Base-by-base conservation (phyloP, 2,113 vertebrate genomes). In the Sprattus sprattus region DNA sequence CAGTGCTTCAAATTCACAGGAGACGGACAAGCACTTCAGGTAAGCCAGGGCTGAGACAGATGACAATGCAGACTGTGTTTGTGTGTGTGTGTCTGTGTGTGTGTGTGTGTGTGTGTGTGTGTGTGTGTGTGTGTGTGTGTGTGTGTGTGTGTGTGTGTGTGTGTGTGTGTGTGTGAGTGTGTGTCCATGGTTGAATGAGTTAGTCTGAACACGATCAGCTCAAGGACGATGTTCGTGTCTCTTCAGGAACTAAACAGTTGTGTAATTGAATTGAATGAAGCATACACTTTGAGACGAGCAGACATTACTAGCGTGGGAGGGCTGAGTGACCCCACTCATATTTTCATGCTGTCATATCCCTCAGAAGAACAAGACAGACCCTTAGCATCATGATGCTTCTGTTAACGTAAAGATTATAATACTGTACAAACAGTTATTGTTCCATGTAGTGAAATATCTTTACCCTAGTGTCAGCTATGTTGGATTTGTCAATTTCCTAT, bases 11-110 rank as follows among this genome's bases (percentile, higher is more conserved):
- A 94, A 87, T 96, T 95, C 90, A 95, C 95, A 0, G 93, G 93
- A 64, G 97, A 97, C 0, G 96, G 96, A 47, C 97, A 97, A 45
- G 95, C 95, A 0, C 93, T 97, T 85, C 96, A 97, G 95, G 96
- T 97, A 6, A 82, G 90, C 0, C 71, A 16, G 4, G 13, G 11
- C 28, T 25, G 4, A 64, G 4, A 64, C 20, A 64, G 11, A 78
- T 13, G 22, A 28, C 64, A 78, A 78, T 1, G 15, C 13, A 78
- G 28, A 39, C 9, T 78, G 28, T 28, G 71, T 13, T 6, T 78
- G 28, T 78, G 32, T 78, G 71, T 78, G 28, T 57, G 67, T 75
- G 25, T 75, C 7, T 75, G 67, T 75, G 25, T 75, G 67, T 75
- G 67, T 13, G 9, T 39, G 28, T 13, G 28, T 75, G 67, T 71